These are phyloP conservation scores for Phoronis australis DNA, from an alignment of 2,888 invertebrate genomes.

Conservation along the genomic window DNA sequence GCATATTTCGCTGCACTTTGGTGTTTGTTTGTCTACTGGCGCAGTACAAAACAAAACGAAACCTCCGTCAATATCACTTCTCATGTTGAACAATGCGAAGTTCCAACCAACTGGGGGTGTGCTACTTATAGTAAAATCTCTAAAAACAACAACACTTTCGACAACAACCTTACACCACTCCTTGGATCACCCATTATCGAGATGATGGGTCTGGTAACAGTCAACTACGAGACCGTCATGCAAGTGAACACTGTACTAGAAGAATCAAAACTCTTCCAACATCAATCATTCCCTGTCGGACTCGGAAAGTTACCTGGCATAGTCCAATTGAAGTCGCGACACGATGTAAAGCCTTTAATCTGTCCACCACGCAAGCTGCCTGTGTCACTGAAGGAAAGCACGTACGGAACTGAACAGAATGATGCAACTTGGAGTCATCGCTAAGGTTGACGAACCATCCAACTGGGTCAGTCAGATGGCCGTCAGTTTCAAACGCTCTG, in stretches of 20 bases:
- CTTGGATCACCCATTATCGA: not conserved
- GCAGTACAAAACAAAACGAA: not conserved
- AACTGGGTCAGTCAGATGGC: slow-evolving; percentile 10
- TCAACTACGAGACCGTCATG: slow-evolving; percentile 2
- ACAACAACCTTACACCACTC: slow-evolving; percentile 1
- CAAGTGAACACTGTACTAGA: not conserved
- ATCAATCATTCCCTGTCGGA: slow-evolving; percentile 2
- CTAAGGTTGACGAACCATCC: slow-evolving; percentile 11
- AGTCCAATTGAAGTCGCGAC: slow-evolving; percentile 1
- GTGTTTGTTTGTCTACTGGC: no score
- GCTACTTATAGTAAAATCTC: not conserved
- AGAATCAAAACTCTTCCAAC: not conserved
- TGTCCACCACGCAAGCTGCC: slow-evolving; percentile 1
- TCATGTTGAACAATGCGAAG: not conserved
- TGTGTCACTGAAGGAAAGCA: slow-evolving; percentile 1
- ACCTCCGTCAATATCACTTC: not conserved
- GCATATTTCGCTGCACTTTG: no score
- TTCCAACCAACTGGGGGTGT: not conserved
- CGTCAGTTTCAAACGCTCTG: slow-evolving; percentile 6
- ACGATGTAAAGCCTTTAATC: slow-evolving; percentile 1
- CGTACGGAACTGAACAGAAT: slow-evolving; percentile 8
- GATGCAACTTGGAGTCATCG: slow-evolving; percentile 4
- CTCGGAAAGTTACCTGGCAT: slow-evolving; percentile 1
- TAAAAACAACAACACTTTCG: not conserved
- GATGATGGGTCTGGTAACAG: slow-evolving; percentile 1